phyloP scores from a whole-genome alignment of 1,140 invertebrate species.

The Cepaea nemoralis region DNA sequence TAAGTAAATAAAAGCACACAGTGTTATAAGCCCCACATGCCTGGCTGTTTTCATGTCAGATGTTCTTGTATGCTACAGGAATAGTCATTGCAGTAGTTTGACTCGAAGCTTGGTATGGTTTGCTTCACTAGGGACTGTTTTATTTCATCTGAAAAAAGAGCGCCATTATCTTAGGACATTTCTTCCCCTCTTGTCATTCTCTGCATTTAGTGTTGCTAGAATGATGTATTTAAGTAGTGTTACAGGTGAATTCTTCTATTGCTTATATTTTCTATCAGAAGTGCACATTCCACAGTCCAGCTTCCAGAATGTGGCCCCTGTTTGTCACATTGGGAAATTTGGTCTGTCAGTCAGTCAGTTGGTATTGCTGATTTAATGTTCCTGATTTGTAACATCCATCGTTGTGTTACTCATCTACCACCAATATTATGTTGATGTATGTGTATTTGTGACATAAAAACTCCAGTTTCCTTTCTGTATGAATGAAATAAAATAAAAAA shows the following conservation, averaged over 20 bases:
- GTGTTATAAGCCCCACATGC: no score
- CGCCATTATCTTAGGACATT: no score
- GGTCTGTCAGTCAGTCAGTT: not conserved
- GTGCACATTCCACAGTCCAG: not conserved
- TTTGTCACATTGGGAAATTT: not conserved
- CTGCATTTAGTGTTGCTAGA: no score
- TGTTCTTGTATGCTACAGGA: no score
- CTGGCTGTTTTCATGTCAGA: no score
- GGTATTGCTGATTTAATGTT: not conserved
- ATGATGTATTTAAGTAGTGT: not conserved
- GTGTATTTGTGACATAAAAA: not conserved
- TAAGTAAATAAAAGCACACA: no score
- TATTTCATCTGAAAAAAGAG: no score
- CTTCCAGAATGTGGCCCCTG: not conserved
- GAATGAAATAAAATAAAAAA: slow-evolving; percentile 13
- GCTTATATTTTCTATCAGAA: not conserved
- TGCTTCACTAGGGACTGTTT: no score
- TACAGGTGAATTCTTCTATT: not conserved
- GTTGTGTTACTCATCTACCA: not conserved
- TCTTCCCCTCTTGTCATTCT: no score
- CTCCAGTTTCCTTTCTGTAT: not conserved
- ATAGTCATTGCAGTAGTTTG: no score
- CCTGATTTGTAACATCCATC: not conserved
- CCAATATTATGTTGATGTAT: not conserved
- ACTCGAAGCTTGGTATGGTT: no score